Conservation (phyloP, 2,113 vertebrate species). For the Rallus limicola region DNA sequence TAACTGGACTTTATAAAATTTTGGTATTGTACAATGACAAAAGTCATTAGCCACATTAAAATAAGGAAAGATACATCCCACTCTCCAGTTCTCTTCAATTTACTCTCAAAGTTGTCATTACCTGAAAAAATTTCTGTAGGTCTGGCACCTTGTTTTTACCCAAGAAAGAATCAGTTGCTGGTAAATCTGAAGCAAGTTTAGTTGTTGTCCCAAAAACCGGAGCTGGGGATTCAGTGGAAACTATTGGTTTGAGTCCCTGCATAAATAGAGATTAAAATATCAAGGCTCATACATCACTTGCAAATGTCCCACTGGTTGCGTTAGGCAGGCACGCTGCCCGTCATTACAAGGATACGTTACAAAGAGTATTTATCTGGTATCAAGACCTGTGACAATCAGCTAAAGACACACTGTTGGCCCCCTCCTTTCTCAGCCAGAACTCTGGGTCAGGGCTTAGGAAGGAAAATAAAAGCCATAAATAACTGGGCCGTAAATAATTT, state of each 20-base stretch:
- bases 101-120: constrained; percentile 55
- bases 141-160: constrained; percentile 86
- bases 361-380: not conserved
- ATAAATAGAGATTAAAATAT: constrained; percentile 55
- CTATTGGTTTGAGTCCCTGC: constrained; percentile 85
- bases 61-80: not conserved
- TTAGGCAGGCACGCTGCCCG: not conserved
- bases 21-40: not conserved
- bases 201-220: constrained; percentile 85
- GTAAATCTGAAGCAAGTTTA: constrained; percentile 76
- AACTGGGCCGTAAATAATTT: not conserved
- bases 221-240: constrained; percentile 79
- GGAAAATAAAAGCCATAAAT: not conserved
- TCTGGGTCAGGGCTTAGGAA: not conserved
- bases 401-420: not conserved
- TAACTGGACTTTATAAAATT: not conserved
- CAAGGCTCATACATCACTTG: not conserved
- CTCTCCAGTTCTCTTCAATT: not conserved
- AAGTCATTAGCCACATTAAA: not conserved
- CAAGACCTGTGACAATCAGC: not conserved
- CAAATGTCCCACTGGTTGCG: not conserved
- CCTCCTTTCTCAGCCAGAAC: not conserved
- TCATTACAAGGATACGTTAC: not conserved
- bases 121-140: constrained; percentile 91
- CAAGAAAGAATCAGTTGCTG: constrained; percentile 70